Evolutionary conservation across 2,797 vertebrate species (phyloP), one percentile per base, ranked within the genome.

Genomic region (Chaunax sp.): DNA sequence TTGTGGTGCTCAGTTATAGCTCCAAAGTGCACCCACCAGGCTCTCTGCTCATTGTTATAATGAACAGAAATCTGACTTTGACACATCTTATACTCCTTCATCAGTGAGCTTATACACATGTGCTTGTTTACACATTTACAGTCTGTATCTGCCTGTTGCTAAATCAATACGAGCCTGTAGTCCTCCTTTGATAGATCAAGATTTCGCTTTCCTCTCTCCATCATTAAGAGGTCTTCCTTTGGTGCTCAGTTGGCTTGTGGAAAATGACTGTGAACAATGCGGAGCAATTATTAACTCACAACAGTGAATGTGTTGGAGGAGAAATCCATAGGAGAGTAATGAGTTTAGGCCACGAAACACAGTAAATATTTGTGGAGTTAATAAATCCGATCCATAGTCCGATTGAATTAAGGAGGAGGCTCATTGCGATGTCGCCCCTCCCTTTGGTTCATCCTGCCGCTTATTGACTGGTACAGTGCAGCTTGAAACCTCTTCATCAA

Each of bases 301-400:
- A 79, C 88, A 49, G 80, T 80, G 88, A 92, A 92, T 85, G 91
- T 75, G 74, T 84, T 86, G 75, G 78, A 76, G 80, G 65, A 89
- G 90, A 90, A 93, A 87, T 92, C 89, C 79, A 88, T 89, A 81
- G 69, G 69, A 89, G 89, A 93, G 86, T 93, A 95, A 94, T 94
- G 93, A 93, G 87, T 49, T 49, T 50, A 46, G 58, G 84, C 83
- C 85, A 18, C 55, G 75, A 78, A 33, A 84, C 84, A 85, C 65
- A 90, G 89, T 82, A 92, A 93, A 92, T 92, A 93, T 88, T 82
- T 86, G 84, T 77, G 69, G 70, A 81, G 88, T 89, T 90, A 91
- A 93, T 90, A 85, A 88, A 87, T 81, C 63, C 30, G 85, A 88
- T 86, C 83, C 67, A 65, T 66, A 79, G 81, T 82, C 87, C 56